Evolutionary conservation across 2,113 vertebrate species (phyloP).

Genomic region (rabbit (Oryctolagus cuniculus)): mOryCun1.1 NC_091453.1:33756001-33756500

Average conservation of each 20-base stretch:
- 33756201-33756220: neutral
- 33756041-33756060: neutral
- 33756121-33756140: neutral
- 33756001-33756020: neutral
- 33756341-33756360: neutral
- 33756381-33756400: neutral
- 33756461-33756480: neutral
- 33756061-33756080: neutral
- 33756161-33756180: neutral
- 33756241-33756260: neutral
- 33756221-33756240: neutral
- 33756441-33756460: neutral
- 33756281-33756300: neutral
- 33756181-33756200: neutral
- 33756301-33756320: neutral
- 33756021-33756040: conserved; percentile 27
- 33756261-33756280: neutral
- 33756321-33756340: neutral
- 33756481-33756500: neutral
- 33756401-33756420: neutral
- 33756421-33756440: neutral
- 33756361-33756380: neutral
- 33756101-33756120: neutral
- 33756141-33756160: neutral
- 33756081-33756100: neutral